Percentiles rank a stretch among this genome's conserved stretches.
phyloP scores from a whole-genome alignment of 2,888 invertebrate species.

The Eristalis tenax region DNA sequence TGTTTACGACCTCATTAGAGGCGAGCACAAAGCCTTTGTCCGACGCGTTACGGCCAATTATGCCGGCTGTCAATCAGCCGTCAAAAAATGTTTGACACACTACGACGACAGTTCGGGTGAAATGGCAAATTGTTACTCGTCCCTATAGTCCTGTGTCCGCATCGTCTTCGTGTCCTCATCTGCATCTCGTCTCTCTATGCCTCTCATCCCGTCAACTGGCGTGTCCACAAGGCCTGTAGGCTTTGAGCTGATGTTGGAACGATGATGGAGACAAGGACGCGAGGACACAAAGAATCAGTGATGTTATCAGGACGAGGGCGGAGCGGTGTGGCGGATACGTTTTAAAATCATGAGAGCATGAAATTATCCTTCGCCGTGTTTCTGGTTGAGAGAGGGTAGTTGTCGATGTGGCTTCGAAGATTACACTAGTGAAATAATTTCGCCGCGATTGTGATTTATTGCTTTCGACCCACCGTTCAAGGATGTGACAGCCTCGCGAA shows the following conservation, averaged over 20 bases:
- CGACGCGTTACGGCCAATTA: slow-evolving; percentile 22
- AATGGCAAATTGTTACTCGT: slow-evolving; percentile 29
- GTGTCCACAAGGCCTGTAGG: neutral
- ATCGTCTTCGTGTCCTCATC: no score
- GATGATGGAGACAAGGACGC: slow-evolving; percentile 29
- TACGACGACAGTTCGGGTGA: slow-evolving; percentile 6
- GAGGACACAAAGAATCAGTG: slow-evolving; percentile 5
- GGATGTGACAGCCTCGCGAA: slow-evolving; percentile 24
- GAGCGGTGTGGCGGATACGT: neutral
- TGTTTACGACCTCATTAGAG: slow-evolving; percentile 40
- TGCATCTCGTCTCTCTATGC: neutral
- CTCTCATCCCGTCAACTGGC: neutral
- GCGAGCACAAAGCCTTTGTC: slow-evolving; percentile 26
- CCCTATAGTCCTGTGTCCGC: neutral
- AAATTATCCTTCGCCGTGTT: slow-evolving; percentile 25
- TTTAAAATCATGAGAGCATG: slow-evolving; percentile 48
- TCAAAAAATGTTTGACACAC: slow-evolving; percentile 24
- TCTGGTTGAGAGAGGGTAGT: neutral
- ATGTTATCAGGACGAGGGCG: slow-evolving; percentile 8
- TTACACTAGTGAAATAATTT: slow-evolving; percentile 24
- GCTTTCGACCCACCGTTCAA: slow-evolving; percentile 43
- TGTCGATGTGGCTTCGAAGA: neutral
- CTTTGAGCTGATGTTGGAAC: neutral
- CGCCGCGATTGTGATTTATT: slow-evolving; percentile 44
- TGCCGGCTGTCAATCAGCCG: slow-evolving; percentile 31